Evolutionary conservation across 2,797 vertebrate species (phyloP).

Genomic region (Chrosomus eos): DNA sequence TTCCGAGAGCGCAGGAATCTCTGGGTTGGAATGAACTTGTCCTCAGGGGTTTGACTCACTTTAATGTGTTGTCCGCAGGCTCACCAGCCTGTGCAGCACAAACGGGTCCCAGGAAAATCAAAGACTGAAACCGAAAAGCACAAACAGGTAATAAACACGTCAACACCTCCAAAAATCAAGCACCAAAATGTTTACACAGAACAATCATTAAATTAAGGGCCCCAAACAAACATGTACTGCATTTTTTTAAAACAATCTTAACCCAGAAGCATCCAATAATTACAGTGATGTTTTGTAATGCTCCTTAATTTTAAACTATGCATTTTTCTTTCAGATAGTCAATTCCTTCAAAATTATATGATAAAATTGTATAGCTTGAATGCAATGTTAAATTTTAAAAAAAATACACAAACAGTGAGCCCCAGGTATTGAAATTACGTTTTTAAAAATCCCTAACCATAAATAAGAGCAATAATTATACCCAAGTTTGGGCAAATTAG

Average conservation of each 20-base stretch:
- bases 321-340: not conserved
- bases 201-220: not conserved
- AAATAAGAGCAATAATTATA: too few relatives aligned
- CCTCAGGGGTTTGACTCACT: slow-evolving; percentile 76
- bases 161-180: not conserved
- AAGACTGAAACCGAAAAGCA: slow-evolving; percentile 84
- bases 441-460: too few relatives aligned
- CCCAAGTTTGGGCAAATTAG: too few relatives aligned
- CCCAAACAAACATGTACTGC: not conserved
- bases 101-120: slow-evolving; percentile 93
- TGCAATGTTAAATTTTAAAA: not conserved
- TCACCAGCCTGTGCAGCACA: slow-evolving; percentile 88
- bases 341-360: not conserved
- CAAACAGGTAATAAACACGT: slow-evolving; percentile 50
- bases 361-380: not conserved
- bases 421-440: too few relatives aligned
- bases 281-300: not conserved
- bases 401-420: not conserved
- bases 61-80: slow-evolving; percentile 98
- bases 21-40: not conserved
- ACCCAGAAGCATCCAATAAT: not conserved
- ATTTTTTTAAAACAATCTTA: not conserved
- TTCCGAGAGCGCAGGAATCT: slow-evolving; percentile 4
- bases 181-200: not conserved
- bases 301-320: not conserved